Conservation (phyloP, 2,113 vertebrate genomes). For the Apteryx mantelli region DNA sequence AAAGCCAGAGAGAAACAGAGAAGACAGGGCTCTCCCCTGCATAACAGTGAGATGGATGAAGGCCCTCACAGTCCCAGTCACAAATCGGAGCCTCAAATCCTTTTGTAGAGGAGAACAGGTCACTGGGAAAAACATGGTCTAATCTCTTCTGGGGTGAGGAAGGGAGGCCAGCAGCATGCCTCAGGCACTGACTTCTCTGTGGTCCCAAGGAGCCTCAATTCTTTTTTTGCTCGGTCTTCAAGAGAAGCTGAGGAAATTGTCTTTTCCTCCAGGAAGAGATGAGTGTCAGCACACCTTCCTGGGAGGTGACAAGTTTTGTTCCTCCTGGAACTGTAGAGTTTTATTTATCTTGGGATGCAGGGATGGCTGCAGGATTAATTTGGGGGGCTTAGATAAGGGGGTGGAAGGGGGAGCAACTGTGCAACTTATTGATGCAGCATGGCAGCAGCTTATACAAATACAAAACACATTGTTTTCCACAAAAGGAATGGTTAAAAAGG, state of each 20-base stretch:
- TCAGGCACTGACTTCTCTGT: neutral
- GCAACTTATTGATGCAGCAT: neutral
- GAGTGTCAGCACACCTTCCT: neutral
- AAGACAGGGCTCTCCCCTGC: neutral
- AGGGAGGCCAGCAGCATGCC: neutral
- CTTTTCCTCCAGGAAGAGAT: neutral
- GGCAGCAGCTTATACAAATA: neutral
- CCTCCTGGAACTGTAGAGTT: neutral
- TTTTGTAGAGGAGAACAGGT: neutral
- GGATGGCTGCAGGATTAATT: neutral
- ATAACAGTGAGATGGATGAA: rapidly evolving
- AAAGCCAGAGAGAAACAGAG: neutral
- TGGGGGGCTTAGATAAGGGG: neutral
- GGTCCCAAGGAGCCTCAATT: neutral
- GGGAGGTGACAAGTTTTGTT: neutral
- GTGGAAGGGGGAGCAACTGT: neutral
- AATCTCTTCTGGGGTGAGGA: neutral
- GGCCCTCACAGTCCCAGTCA: rapidly evolving
- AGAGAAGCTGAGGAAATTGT: neutral
- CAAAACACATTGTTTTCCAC: neutral
- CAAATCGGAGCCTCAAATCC: neutral
- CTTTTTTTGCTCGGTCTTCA: neutral
- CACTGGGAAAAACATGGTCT: neutral
- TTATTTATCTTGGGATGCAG: neutral
- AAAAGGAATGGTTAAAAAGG: neutral